Evolutionary conservation across 2,888 invertebrate genomes (phyloP), one percentile per base, ranked within the genome.

Genomic region (Eupithecia centaureata): DNA sequence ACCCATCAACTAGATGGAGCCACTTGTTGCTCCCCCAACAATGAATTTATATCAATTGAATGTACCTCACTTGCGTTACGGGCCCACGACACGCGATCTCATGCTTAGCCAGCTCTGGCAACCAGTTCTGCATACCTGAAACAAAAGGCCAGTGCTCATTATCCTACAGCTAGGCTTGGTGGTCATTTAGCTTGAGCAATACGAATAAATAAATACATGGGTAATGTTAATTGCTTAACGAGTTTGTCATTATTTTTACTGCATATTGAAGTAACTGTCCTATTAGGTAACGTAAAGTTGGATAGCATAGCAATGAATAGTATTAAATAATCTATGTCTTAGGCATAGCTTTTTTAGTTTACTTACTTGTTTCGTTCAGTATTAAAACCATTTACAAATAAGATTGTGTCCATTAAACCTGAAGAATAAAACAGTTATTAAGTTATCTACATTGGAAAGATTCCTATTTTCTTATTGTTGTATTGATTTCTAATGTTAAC

Each of bases 21-120:
- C 87, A 92, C 92, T 90, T 92, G 92, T 92, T 92, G 92, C 91
- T 88, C 88, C 91, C 91, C 88, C 80, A 87, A 92, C 90, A 90
- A 90, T 91, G 85, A 82, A 82, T 84, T 82, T 84, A 85, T 86
- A 82, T 86, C 89, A 82, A 78, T 82, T 82, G 78, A 76, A 80
- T 77, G 76, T 71, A 61, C 71, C 67, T 76, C 70, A 70, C 63
- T 73, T 69, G 72, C 68, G 70, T 75, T 70, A 77, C 70, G 72
- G 61, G 27, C 12, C 30, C 63, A 33, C 59, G 70, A 73, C 79
- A 81, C 79, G 80, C 76, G 61, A 81, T 71, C 60, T 18, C 27
- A 10, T 60, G 38, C 68, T 70, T 22, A 47, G 0, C 47, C 47
- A 18, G 18, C 52, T n/a, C n/a, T 54, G 42, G 58, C 30, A 60